Conservation (phyloP, 2,888 invertebrate genomes). For the Heliconius charithonia region DNA sequence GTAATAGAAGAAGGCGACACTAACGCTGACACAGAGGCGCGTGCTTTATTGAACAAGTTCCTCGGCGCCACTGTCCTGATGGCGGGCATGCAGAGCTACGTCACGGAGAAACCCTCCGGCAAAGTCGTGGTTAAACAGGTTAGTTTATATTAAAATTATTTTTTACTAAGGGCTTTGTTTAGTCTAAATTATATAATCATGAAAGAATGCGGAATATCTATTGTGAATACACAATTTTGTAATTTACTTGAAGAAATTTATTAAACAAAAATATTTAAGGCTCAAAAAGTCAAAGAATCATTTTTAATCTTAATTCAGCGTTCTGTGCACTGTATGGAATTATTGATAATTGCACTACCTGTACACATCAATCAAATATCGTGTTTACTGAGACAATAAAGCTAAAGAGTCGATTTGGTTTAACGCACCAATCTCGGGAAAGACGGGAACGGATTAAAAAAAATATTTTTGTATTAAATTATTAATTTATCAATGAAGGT, state of each 20-base stretch:
- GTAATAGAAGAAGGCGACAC: slow-evolving; percentile 87
- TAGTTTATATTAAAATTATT: slow-evolving; percentile 43
- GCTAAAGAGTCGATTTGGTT: no score
- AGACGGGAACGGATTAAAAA: neutral
- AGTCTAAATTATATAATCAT: no score
- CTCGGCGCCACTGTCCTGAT: slow-evolving; percentile 91
- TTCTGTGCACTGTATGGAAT: no score
- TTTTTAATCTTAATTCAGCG: no score
- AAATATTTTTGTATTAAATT: neutral
- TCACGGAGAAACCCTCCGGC: slow-evolving; percentile 64
- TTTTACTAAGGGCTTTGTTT: neutral
- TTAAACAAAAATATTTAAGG: no score
- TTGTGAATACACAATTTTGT: no score
- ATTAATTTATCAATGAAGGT: neutral
- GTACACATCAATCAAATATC: no score
- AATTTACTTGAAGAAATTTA: no score
- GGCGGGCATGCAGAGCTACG: slow-evolving; percentile 88
- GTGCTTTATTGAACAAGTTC: slow-evolving; percentile 91
- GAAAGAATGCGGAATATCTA: no score
- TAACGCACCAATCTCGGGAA: neutral
- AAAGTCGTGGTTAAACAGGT: slow-evolving; percentile 63
- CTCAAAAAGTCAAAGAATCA: no score
- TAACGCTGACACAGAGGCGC: slow-evolving; percentile 87
- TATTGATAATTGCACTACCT: no score
- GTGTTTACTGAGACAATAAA: no score